These are phyloP conservation scores for Penaeus indicus DNA, from an alignment of 1,140 invertebrate genomes.

Conservation along the genomic window DNA sequence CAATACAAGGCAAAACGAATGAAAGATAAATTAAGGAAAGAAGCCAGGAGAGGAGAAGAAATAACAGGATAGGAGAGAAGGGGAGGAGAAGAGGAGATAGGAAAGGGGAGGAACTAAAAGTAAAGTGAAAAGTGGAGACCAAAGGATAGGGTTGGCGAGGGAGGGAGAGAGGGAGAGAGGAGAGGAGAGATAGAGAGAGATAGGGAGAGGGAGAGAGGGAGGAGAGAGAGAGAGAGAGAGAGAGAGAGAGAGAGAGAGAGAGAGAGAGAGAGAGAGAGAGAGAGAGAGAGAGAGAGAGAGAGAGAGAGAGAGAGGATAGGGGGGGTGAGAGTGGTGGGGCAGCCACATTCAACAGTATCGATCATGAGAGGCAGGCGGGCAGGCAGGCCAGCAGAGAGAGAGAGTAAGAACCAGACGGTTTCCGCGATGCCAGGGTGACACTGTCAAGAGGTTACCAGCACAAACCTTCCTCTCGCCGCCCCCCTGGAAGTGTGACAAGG, in stretches of 20 bases:
- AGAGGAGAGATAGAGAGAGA: not conserved
- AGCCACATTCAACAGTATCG: too few relatives aligned
- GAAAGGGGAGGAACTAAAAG: not conserved
- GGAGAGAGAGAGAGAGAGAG: too few relatives aligned
- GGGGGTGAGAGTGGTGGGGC: too few relatives aligned
- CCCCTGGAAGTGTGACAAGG: not conserved
- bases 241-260: too few relatives aligned
- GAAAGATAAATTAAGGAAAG: not conserved
- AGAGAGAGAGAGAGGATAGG: too few relatives aligned
- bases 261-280: too few relatives aligned
- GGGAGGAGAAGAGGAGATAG: not conserved
- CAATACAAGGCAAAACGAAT: not conserved
- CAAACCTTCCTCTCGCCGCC: not conserved
- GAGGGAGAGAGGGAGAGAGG: not conserved
- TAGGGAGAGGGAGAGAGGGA: too few relatives aligned
- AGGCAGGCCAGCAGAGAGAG: too few relatives aligned
- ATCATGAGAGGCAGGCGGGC: not conserved
- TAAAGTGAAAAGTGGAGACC: not conserved
- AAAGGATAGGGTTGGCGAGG: not conserved
- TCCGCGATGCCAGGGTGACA: not conserved
- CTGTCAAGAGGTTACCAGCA: not conserved
- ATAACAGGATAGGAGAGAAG: not conserved
- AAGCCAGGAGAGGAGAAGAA: conserved; percentile 1
- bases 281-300: too few relatives aligned
- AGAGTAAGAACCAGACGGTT: too few relatives aligned